Conservation (phyloP, 2,888 invertebrate species). For the Andrena haemorrhoa region DNA sequence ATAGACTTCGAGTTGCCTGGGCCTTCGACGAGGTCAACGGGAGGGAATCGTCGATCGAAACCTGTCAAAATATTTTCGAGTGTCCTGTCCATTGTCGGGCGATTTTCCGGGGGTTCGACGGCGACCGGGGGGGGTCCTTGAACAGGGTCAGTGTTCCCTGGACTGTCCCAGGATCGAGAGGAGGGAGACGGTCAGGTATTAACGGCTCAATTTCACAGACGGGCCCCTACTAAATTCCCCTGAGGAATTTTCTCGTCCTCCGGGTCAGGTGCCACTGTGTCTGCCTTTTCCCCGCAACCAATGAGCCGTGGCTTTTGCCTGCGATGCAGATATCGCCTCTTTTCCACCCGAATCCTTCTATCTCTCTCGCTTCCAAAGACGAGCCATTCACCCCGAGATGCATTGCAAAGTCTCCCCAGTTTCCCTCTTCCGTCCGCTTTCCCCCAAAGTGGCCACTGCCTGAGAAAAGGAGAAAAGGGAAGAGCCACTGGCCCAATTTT, state of each 20-base stretch:
- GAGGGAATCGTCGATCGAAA: conserved; percentile 51
- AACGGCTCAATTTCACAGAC: conserved; percentile 84
- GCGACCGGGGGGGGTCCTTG: conserved; percentile 71
- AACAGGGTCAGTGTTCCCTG: conserved; percentile 63
- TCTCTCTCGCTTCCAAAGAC: background rate
- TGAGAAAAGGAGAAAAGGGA: conserved; percentile 8
- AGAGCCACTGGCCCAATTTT: conserved; percentile 32
- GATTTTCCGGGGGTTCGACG: conserved; percentile 64
- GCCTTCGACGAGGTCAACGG: conserved; percentile 10
- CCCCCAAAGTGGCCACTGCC: conserved; percentile 42
- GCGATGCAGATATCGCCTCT: background rate
- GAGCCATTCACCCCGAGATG: conserved; percentile 22
- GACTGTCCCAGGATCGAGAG: conserved; percentile 47
- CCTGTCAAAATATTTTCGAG: conserved; percentile 80
- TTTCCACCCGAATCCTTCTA: background rate
- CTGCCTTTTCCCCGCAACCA: conserved; percentile 27
- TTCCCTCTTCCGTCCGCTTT: conserved; percentile 33
- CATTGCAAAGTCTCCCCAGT: conserved; percentile 7
- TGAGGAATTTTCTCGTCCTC: conserved; percentile 53
- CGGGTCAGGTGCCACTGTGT: conserved; percentile 65
- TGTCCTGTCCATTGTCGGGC: conserved; percentile 61
- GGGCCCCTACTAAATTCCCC: conserved; percentile 52
- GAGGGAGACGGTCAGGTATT: conserved; percentile 73
- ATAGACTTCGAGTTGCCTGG: conserved; percentile 47
- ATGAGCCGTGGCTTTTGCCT: background rate